Evolutionary conservation across 2,797 vertebrate species (phyloP).

Genomic region (Podargus strigoides): DNA sequence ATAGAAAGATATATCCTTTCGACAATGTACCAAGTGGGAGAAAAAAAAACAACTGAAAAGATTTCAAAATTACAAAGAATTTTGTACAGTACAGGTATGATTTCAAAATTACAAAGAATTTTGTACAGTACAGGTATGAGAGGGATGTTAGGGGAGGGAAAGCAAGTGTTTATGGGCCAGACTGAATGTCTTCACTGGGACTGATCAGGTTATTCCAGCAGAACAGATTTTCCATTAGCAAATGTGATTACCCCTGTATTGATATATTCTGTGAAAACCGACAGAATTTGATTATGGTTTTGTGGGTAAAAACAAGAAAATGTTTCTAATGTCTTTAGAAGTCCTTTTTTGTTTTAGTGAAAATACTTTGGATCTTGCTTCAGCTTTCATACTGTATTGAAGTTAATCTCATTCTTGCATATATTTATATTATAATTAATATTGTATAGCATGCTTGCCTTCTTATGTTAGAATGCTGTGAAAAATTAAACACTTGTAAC

Average conservation of each 20-base stretch:
- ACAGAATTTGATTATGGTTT: neutral
- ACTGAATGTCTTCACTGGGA: neutral
- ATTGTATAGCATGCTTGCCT: neutral
- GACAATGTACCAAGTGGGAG: neutral
- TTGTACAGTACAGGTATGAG: neutral
- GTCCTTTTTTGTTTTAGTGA: neutral
- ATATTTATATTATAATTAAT: neutral
- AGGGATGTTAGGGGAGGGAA: neutral
- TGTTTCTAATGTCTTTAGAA: neutral
- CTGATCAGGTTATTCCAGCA: neutral
- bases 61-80: neutral
- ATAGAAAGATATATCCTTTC: neutral
- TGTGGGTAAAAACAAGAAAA: neutral
- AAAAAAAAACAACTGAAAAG: neutral
- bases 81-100: no score
- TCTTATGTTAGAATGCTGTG: neutral
- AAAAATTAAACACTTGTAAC: neutral
- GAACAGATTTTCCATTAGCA: constrained; percentile 6
- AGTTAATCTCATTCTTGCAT: neutral
- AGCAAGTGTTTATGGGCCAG: neutral
- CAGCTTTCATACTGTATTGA: neutral
- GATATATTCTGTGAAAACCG: neutral
- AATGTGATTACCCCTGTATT: constrained; percentile 8
- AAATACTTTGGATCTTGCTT: neutral
- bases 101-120: neutral